Conservation (phyloP, 2,888 invertebrate species). For the Temnothorax ravouxi region DNA sequence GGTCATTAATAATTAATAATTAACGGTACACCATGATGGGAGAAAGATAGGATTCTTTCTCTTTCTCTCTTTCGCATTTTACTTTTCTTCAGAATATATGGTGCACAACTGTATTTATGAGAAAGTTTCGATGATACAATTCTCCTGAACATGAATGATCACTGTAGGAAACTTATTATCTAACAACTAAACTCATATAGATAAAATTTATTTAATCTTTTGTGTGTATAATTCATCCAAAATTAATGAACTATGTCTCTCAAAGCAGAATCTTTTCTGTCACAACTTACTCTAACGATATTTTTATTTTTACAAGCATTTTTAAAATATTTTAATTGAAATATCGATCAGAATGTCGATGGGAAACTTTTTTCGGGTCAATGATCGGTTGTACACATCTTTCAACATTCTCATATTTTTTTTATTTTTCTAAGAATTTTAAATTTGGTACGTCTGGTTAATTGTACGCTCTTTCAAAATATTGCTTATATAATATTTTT, state of each 20-base stretch:
- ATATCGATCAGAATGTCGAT: background rate
- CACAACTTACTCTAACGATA: background rate
- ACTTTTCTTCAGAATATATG: slow-evolving; percentile 69
- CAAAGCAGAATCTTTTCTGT: background rate
- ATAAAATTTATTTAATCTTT: background rate
- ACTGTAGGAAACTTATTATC: slow-evolving; percentile 62
- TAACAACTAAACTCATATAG: background rate
- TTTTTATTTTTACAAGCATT: background rate
- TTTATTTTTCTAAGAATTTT: background rate
- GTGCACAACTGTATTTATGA: slow-evolving; percentile 60
- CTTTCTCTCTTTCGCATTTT: slow-evolving; percentile 45
- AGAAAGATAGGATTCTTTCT: background rate
- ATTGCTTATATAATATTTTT: background rate
- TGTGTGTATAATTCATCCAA: background rate
- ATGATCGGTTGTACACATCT: background rate
- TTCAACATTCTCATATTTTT: background rate
- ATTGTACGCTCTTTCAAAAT: background rate
- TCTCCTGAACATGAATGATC: slow-evolving; percentile 63
- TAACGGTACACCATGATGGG: slow-evolving; percentile 50
- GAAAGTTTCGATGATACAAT: slow-evolving; percentile 63
- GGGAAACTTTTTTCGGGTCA: background rate
- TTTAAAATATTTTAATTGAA: background rate
- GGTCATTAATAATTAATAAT: slow-evolving; percentile 82
- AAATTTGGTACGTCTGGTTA: background rate
- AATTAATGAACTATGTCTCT: background rate